Evolutionary conservation across 2,797 vertebrate species (phyloP).

Genomic region (Siniperca obscura): DNA sequence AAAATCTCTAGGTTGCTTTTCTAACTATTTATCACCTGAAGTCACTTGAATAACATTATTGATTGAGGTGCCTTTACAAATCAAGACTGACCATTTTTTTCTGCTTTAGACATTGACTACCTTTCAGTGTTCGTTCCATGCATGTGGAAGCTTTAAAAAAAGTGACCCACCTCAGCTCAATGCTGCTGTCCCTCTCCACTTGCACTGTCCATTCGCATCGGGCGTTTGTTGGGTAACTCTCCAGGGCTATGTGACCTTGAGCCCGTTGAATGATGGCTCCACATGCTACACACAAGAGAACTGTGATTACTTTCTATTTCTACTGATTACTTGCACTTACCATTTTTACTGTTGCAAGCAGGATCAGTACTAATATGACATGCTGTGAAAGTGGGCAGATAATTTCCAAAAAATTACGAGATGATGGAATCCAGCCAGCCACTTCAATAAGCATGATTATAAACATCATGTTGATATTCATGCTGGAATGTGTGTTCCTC

Average conservation of each 20-base stretch:
- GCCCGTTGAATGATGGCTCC: slow-evolving; percentile 87
- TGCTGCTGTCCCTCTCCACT: slow-evolving; percentile 81
- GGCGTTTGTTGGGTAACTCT: slow-evolving; percentile 91
- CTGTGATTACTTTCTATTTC: slow-evolving; percentile 36
- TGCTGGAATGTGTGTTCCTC: slow-evolving; percentile 13
- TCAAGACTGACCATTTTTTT: background rate
- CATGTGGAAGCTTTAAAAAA: background rate
- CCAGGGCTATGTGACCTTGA: slow-evolving; percentile 90
- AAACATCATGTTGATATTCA: slow-evolving; percentile 24
- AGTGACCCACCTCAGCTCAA: slow-evolving; percentile 88
- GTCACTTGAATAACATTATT: background rate
- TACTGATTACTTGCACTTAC: background rate
- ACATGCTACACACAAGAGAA: slow-evolving; percentile 82
- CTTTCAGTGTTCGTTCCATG: background rate
- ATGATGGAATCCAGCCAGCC: slow-evolving; percentile 6
- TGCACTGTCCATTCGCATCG: slow-evolving; percentile 92
- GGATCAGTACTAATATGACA: slow-evolving; percentile 14
- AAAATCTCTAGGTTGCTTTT: background rate
- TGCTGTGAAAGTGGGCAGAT: slow-evolving; percentile 37
- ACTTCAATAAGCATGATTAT: slow-evolving; percentile 24
- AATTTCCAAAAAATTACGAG: background rate
- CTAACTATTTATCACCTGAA: background rate
- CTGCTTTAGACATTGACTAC: background rate
- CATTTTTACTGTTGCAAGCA: slow-evolving; percentile 1
- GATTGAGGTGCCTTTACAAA: background rate